Percentiles rank a stretch among this genome's conserved stretches.
These are phyloP conservation scores for Rhynchomys soricoides DNA, from an alignment of 2,113 vertebrate species.

Conservation along the genomic window DNA sequence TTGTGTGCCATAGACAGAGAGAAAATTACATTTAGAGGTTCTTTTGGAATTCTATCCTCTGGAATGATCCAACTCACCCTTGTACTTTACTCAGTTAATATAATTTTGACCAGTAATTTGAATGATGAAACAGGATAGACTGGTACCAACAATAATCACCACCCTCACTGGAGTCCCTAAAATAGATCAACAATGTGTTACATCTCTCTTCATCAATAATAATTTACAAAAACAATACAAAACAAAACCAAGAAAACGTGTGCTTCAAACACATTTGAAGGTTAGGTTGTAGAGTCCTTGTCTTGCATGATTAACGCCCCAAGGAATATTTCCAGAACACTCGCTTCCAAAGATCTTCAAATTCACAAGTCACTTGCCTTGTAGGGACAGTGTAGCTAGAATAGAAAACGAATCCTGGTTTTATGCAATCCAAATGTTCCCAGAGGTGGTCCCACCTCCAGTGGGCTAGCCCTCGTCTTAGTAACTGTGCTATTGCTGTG, in stretches of 20 bases:
- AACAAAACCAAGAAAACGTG: background rate
- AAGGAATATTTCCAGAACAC: background rate
- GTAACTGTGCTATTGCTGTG: background rate
- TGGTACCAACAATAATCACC: background rate
- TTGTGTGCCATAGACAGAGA: background rate
- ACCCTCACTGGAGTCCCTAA: background rate
- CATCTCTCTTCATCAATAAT: background rate
- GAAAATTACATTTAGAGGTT: background rate
- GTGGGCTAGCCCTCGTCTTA: background rate
- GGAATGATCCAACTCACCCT: background rate
- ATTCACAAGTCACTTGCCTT: background rate
- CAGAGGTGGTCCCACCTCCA: background rate
- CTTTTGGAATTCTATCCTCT: conserved; percentile 35
- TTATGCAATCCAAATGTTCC: background rate
- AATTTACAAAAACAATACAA: background rate
- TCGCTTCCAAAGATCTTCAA: background rate
- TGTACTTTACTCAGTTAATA: background rate
- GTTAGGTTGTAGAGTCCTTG: background rate
- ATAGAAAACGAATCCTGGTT: background rate
- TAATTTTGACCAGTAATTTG: background rate
- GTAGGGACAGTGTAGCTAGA: background rate
- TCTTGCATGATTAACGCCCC: background rate
- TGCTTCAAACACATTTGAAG: too few relatives aligned
- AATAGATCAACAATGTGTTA: background rate
- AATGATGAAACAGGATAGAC: background rate